Evolutionary conservation across 1,140 invertebrate species (phyloP), one percentile per base, ranked within the genome.

Genomic region (Homarus americanus): DNA sequence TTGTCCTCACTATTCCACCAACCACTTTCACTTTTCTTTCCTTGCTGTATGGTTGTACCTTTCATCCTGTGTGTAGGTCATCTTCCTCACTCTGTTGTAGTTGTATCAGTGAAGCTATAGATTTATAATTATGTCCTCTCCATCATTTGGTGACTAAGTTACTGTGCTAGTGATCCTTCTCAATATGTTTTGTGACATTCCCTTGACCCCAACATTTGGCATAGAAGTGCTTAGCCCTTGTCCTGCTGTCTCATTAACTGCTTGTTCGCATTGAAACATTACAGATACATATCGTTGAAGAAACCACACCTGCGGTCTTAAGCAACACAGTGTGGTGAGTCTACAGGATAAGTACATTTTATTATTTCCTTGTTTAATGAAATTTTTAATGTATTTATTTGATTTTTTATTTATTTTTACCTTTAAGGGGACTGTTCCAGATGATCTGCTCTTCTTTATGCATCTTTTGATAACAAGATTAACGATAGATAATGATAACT

Each of bases 271-370:
- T 76, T 85, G 49, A 44, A 58, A 53, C 36, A 49, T 91, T 83
- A 41, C 82, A 87, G 80, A 73, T 83, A 82, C 69, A 92, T 85
- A 40, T 38, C 41, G 75, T 36, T 88, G 78, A 83, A 83, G 83
- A 87, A 86, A 72, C 84, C 79, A 40, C 85, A 92, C 41, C 85
- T 86, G 49, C 58, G 83, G 53, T 79, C 75, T 63, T 87, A 87
- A 87, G 63, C 72, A 72, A 28, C 34, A 76, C 53, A 20, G 53
- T 58, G 32, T 75, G 53, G 87, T 72, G 72, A 76, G 76, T 88
- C n/a, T 58, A 58, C 53, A 24, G 17, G 17, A 58, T 58, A 15
- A 58, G 4, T 4, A 15, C 53, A 58, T 58, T 32, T 20, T 20
- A 36, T 84, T 66, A n/a, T n/a, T 36, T 72, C 15, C 5, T 66